These are phyloP conservation scores for Calosoma granatense DNA, from an alignment of 1,140 invertebrate species.

Conservation along the genomic window DNA sequence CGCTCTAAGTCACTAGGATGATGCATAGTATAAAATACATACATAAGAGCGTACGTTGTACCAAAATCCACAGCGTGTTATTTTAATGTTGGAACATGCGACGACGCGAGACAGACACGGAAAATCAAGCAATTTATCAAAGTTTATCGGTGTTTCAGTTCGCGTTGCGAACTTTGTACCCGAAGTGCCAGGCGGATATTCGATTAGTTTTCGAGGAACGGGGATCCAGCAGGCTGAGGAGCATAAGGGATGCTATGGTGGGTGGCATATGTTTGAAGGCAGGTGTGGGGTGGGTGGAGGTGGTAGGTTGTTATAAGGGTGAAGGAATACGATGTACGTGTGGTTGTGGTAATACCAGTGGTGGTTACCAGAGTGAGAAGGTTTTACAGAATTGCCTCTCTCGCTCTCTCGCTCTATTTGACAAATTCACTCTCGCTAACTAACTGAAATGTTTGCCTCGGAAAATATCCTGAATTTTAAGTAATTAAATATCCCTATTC, in stretches of 20 bases:
- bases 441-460: neutral
- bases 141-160: conserved; percentile 2
- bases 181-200: conserved; percentile 1
- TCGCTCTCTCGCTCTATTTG: too few relatives aligned
- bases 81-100: too few relatives aligned
- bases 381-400: neutral
- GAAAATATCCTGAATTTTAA: neutral
- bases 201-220: neutral
- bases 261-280: neutral
- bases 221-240: neutral
- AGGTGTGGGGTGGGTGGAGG: neutral
- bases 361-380: neutral
- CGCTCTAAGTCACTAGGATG: too few relatives aligned
- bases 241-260: too few relatives aligned
- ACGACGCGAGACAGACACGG: neutral
- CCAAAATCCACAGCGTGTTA: too few relatives aligned
- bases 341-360: neutral
- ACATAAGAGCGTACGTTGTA: too few relatives aligned
- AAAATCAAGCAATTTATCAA: conserved; percentile 7
- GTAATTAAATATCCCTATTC: neutral
- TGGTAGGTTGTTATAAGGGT: too few relatives aligned
- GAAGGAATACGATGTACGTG: neutral
- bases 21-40: too few relatives aligned
- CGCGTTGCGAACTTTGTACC: neutral
- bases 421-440: neutral